Percentiles rank a stretch among this genome's conserved stretches.
Evolutionary conservation across 1,140 invertebrate species (phyloP).

Genomic region (Amphibalanus amphitrite): DNA sequence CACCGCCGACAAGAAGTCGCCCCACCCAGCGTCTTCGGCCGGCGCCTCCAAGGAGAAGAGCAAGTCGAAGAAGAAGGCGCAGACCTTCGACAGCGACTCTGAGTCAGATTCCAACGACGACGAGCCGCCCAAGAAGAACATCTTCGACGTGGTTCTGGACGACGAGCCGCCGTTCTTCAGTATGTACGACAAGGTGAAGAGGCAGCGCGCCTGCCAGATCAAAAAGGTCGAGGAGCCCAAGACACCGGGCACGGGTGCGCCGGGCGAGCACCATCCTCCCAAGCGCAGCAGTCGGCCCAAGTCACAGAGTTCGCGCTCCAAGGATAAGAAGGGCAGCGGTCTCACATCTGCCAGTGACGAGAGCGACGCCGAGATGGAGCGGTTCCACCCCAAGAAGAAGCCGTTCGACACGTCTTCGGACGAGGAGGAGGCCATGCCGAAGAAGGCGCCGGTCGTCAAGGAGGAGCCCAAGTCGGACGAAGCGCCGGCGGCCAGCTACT

Average conservation of each 20-base stretch:
- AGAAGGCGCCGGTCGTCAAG: not conserved
- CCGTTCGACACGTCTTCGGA: not conserved
- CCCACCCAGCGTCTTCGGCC: not conserved
- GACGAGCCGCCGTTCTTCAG: not conserved
- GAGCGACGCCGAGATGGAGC: not conserved
- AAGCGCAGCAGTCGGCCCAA: not conserved
- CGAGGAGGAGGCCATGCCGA: not conserved
- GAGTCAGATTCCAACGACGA: not conserved
- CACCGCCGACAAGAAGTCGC: not conserved
- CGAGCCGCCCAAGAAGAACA: slow-evolving; percentile 5
- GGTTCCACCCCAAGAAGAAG: not conserved
- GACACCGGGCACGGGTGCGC: no score
- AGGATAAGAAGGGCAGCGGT: not conserved
- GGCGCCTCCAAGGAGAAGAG: not conserved
- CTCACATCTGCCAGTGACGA: not conserved
- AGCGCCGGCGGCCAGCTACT: not conserved
- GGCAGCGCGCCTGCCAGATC: slow-evolving; percentile 3
- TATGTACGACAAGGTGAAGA: slow-evolving; percentile 2
- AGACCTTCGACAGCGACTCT: not conserved
- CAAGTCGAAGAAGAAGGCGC: not conserved
- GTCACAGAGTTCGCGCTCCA: not conserved
- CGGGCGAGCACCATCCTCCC: no score
- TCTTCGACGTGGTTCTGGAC: slow-evolving; percentile 4
- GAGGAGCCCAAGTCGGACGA: not conserved
- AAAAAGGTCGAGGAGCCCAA: not conserved